Evolutionary conservation across 2,113 vertebrate species (phyloP), one percentile per base, ranked within the genome.

Genomic region (Indicator maculatus): DNA sequence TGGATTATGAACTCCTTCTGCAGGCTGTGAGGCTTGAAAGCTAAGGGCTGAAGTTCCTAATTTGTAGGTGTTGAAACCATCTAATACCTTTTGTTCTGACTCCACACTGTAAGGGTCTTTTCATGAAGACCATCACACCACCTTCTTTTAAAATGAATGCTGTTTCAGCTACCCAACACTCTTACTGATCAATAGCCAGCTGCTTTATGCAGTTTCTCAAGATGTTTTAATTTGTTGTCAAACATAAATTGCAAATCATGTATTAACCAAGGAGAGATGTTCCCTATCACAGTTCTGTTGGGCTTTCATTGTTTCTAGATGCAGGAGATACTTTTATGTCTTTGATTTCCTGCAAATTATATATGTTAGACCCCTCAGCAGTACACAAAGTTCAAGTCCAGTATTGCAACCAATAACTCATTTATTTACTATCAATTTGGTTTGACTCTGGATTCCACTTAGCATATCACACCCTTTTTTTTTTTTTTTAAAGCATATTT

Each of bases 301-400:
- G 65, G 27, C 71, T 94, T 96, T 96, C 61, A 84, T 91, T 96
- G 80, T 93, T 94, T 95, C 93, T 53, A 90, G 75, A 83, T 75
- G 55, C n/a, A 26, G 30, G 75, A 36, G 83, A 69, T 60, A 9
- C 8, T 65, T 80, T 58, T 0, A 61, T 70, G 72, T 60, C 12
- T 45, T 86, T 50, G 18, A 1, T 64, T 96, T 95, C 82, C 90
- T 75, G 75, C 10, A 92, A 96, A 95, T 63, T 93, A 33, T 85
- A 95, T n/a, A 89, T 72, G 27, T 94, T 63, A 86, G 11, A 60
- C 1, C 4, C 7, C 39, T 58, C 63, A 65, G 24, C 7, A 39
- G 21, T 30, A 31, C 17, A 41, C 3, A 60, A n/a, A 38, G 9
- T 65, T 53, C 19, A 70, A 45, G 4, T 31, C 13, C 2, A 2